Evolutionary conservation across 2,888 invertebrate species (phyloP).

Genomic region (Himalopsyche tibetana): DNA sequence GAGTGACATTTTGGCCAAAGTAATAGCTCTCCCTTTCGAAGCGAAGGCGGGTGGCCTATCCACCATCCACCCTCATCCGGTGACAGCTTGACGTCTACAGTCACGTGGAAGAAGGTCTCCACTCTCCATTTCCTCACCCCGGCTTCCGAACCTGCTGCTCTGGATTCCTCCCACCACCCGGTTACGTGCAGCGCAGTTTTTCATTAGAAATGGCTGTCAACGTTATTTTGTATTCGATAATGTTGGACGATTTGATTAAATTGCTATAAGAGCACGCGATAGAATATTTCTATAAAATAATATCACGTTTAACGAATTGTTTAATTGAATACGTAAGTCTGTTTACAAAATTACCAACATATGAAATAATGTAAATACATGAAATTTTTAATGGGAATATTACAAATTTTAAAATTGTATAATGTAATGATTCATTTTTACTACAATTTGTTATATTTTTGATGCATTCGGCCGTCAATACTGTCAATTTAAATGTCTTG

Average conservation of each 20-base stretch:
- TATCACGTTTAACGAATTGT: background rate
- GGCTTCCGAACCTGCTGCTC: background rate
- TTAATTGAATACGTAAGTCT: too few species aligned
- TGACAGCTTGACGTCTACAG: conserved; percentile 41
- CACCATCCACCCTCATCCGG: conserved; percentile 35
- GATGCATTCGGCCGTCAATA: too few species aligned
- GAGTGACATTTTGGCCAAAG: conserved; percentile 36
- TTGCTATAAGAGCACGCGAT: background rate
- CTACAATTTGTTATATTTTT: too few species aligned
- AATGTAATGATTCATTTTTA: too few species aligned
- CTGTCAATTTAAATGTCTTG: too few species aligned
- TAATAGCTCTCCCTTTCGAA: background rate
- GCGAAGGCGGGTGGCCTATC: conserved; percentile 38
- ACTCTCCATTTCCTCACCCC: conserved; percentile 33
- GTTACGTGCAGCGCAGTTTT: conserved; percentile 38
- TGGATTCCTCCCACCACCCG: conserved; percentile 17
- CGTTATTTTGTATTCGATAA: conserved; percentile 41
- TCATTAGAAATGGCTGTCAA: conserved; percentile 37
- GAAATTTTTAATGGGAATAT: too few species aligned
- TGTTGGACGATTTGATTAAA: conserved; percentile 31
- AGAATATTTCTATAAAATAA: background rate
- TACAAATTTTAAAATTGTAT: too few species aligned
- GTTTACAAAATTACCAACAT: too few species aligned
- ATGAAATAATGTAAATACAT: too few species aligned
- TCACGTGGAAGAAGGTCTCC: conserved; percentile 43